These are phyloP conservation scores for Tachystola acroxantha DNA, from an alignment of 2,888 invertebrate genomes.

Conservation along the genomic window DNA sequence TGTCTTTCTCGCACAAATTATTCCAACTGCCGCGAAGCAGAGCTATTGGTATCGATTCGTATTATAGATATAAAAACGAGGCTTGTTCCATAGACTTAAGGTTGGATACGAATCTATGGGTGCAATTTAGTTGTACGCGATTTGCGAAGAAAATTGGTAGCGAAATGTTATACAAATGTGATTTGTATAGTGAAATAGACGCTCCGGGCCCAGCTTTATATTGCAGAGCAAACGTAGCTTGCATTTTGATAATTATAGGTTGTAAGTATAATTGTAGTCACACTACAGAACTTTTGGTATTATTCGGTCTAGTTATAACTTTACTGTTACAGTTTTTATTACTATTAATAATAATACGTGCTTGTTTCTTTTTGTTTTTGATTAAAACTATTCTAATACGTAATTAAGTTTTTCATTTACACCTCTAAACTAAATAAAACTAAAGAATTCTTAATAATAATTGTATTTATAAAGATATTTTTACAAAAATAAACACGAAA, in stretches of 20 bases:
- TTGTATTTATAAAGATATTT: conserved; percentile 7
- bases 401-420: conserved; percentile 1
- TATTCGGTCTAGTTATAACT: conserved; percentile 24
- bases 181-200: conserved; percentile 4
- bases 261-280: conserved; percentile 31
- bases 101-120: conserved; percentile 11
- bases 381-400: conserved; percentile 27
- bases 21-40: too few relatives aligned
- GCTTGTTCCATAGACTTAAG: conserved; percentile 3
- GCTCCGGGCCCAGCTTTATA: conserved; percentile 6
- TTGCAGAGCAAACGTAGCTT: conserved; percentile 2
- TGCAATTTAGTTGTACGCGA: conserved; percentile 4
- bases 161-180: conserved; percentile 7
- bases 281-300: conserved; percentile 27
- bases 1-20: too few relatives aligned
- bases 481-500: conserved; percentile 11
- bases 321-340: conserved; percentile 30
- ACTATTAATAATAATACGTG: conserved; percentile 34
- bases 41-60: too few relatives aligned
- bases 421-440: conserved; percentile 6
- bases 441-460: conserved; percentile 11
- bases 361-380: conserved; percentile 47
- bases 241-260: conserved; percentile 16
- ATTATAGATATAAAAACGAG: too few relatives aligned
- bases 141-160: not conserved